These are phyloP conservation scores for Momotus momota DNA, from an alignment of 2,797 vertebrate species.

Conservation along the genomic window DNA sequence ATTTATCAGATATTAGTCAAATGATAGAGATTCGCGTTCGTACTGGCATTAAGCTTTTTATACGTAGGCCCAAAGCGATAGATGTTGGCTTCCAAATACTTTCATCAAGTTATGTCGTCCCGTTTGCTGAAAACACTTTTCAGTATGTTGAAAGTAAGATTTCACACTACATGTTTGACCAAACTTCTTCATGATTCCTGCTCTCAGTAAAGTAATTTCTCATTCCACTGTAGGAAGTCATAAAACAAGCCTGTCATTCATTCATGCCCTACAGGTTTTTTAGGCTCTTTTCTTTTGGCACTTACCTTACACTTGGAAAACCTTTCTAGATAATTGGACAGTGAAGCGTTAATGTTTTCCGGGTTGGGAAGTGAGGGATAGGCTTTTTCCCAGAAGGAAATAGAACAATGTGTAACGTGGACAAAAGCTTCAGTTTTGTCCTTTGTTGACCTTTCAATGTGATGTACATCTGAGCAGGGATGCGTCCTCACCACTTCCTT, in stretches of 20 bases:
- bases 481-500: background rate
- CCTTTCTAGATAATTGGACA: background rate
- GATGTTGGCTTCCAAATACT: background rate
- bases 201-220: background rate
- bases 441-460: background rate
- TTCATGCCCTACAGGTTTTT: background rate
- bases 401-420: background rate
- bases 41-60: background rate
- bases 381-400: background rate
- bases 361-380: background rate
- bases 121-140: background rate
- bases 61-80: background rate
- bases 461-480: background rate
- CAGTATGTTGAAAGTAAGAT: constrained; percentile 14
- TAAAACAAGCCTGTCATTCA: constrained; percentile 16
- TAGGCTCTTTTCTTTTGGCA: background rate
- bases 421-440: background rate
- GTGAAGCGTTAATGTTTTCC: background rate
- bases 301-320: background rate
- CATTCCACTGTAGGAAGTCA: background rate
- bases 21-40: accelerated
- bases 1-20: background rate
- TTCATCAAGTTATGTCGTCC: background rate
- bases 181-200: background rate
- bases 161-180: background rate